These are phyloP conservation scores for Diadophis punctatus DNA, from an alignment of 2,113 vertebrate genomes.

Conservation along the genomic window DNA sequence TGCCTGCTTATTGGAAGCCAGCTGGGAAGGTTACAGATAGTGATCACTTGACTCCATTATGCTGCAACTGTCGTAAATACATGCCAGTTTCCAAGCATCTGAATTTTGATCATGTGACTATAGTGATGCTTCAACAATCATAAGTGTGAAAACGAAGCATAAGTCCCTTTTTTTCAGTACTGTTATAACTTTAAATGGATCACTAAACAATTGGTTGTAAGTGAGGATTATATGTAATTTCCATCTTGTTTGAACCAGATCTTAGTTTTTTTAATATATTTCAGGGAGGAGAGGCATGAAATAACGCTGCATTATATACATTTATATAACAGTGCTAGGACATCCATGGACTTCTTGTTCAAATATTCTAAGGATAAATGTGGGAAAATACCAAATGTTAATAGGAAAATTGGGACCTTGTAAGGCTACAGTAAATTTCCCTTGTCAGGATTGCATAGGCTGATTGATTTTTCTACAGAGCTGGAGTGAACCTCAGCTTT, in stretches of 20 bases:
- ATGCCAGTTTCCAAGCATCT: neutral
- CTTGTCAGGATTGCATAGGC: neutral
- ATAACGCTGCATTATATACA: neutral
- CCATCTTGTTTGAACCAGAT: neutral
- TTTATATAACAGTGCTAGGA: neutral
- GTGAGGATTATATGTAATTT: neutral
- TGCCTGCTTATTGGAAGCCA: neutral
- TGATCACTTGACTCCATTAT: neutral
- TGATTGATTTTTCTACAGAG: neutral
- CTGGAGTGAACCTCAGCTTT: neutral
- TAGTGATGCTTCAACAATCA: neutral
- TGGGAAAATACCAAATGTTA: neutral
- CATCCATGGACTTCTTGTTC: neutral
- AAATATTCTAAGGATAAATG: neutral
- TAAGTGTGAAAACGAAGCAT: neutral
- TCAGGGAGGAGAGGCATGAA: neutral
- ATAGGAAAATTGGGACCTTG: neutral
- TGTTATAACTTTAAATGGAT: neutral
- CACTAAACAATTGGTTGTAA: neutral
- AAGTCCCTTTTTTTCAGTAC: neutral
- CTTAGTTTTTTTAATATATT: neutral
- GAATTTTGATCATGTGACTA: neutral
- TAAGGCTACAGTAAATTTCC: neutral
- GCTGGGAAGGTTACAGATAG: neutral
- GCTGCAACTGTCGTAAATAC: neutral